These are phyloP conservation scores for Lacerta viridis DNA, from an alignment of 2,797 vertebrate genomes.

Conservation along the genomic window DNA sequence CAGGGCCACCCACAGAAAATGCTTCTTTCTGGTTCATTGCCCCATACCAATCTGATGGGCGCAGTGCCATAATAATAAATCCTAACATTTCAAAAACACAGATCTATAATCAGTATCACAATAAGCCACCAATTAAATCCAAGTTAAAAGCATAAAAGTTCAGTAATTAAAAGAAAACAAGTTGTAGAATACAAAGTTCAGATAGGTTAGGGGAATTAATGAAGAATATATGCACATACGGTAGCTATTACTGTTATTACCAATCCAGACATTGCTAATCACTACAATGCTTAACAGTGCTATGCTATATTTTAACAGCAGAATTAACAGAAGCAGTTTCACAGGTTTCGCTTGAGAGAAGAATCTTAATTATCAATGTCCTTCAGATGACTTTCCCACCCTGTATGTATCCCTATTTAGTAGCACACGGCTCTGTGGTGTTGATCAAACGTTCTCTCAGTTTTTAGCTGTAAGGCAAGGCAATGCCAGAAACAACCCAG, in stretches of 20 bases:
- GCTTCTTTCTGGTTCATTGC: too few species aligned
- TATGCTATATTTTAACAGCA: conserved; percentile 29
- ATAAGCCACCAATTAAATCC: too few species aligned
- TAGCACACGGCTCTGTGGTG: conserved; percentile 20
- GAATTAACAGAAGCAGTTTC: conserved; percentile 12
- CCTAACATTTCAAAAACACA: too few species aligned
- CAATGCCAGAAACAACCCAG: neutral
- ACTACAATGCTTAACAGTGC: neutral
- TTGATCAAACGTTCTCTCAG: conserved; percentile 27
- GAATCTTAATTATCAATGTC: conserved; percentile 25
- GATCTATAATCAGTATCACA: too few species aligned
- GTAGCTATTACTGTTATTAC: neutral
- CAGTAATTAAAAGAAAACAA: neutral
- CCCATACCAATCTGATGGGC: too few species aligned
- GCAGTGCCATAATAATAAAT: too few species aligned
- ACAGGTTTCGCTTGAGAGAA: conserved; percentile 27
- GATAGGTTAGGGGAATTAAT: neutral
- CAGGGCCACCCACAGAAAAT: too few species aligned
- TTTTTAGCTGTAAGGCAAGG: neutral
- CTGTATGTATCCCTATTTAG: conserved; percentile 11
- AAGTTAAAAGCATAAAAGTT: too few species aligned
- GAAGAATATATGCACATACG: neutral
- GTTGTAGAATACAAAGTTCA: neutral
- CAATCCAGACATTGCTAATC: conserved; percentile 4
- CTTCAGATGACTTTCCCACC: conserved; percentile 18